Base-by-base conservation (phyloP, 2,797 vertebrate genomes). In the Peromyscus attwateri region DNA sequence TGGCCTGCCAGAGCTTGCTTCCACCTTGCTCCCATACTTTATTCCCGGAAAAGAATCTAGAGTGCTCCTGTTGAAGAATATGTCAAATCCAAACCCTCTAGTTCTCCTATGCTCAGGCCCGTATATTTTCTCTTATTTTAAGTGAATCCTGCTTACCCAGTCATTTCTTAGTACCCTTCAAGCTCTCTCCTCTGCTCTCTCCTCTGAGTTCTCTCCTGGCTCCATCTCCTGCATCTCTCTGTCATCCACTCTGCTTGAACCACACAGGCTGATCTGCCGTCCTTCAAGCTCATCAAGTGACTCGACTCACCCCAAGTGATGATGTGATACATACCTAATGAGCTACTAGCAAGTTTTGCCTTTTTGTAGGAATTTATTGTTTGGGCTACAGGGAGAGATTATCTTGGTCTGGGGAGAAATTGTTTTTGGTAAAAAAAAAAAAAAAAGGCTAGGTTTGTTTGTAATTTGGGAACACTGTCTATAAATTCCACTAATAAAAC, bases 401-500 rank as follows among this genome's bases (percentile, higher is more conserved):
- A 52, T 4, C 16, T 29, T 84, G n/a, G 21, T 79, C 34, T 52
- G 14, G 64, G 70, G 46, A 49, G 34, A 79, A 23, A 64, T 87
- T 27, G 11, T 29, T 71, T 25, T 71, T 29, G 40, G 66, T 92
- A 43, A 85, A 96, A 46, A 46, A 46, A 46, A 46, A 46, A 46
- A n/a, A n/a, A n/a, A n/a, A 40, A 92, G 77, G 10, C 23, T 77
- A 46, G 31, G 29, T 37, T 77, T 37, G 34, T 79, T 66, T 66
- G 37, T 92, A 27, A 87, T 89, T 62, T 83, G n/a, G 92, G 71
- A 88, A 87, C 5, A 66, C 43, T 46, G 4, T 96, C 57, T 92
- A 95, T 25, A 96, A 90, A 91, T 21, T 62, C 12, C 62, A 77
- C 57, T 49, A 52, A 60, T 79, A 81, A 88, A 91, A 84, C 34